Percentiles rank a stretch among this genome's conserved stretches.
These are phyloP conservation scores for Lasioglossum albipes DNA, from an alignment of 1,140 invertebrate species.

Conservation along the genomic window DNA sequence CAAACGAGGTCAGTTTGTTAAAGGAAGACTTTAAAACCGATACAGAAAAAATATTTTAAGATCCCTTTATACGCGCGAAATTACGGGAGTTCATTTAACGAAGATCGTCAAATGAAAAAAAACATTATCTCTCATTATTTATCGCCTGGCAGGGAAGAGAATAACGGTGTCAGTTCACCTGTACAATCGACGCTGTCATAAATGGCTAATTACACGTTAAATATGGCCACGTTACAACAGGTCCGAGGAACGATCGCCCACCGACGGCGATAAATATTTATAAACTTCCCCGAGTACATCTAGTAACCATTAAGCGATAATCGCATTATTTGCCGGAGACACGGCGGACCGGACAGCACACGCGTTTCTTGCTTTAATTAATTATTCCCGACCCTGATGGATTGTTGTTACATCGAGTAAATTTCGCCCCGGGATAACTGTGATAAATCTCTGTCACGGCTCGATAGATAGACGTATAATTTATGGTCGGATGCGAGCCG, in stretches of 20 bases:
- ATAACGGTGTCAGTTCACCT: no score
- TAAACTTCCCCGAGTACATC: conserved; percentile 14
- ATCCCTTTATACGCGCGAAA: no score
- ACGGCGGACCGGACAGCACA: background rate
- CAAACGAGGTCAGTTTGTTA: no score
- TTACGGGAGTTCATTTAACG: no score
- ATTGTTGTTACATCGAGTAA: conserved; percentile 36
- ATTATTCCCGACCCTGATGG: conserved; percentile 23
- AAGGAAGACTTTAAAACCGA: no score
- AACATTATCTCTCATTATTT: no score
- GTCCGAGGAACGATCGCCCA: no score
- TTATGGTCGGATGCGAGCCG: conserved; percentile 15
- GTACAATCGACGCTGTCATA: background rate
- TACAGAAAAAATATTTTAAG: no score
- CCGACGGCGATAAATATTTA: conserved; percentile 16
- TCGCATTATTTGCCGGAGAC: conserved; percentile 21
- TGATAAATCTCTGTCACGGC: conserved; percentile 44
- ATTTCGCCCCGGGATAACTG: conserved; percentile 28
- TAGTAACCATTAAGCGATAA: conserved; percentile 23
- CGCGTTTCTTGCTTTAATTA: conserved; percentile 42
- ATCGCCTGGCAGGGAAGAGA: no score
- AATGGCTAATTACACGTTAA: conserved; percentile 32
- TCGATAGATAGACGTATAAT: conserved; percentile 38
- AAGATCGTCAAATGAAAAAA: no score
- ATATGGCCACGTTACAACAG: background rate